Evolutionary conservation across 2,113 vertebrate species (phyloP), one percentile per base, ranked within the genome.

Genomic region (Myotis yumanensis): DNA sequence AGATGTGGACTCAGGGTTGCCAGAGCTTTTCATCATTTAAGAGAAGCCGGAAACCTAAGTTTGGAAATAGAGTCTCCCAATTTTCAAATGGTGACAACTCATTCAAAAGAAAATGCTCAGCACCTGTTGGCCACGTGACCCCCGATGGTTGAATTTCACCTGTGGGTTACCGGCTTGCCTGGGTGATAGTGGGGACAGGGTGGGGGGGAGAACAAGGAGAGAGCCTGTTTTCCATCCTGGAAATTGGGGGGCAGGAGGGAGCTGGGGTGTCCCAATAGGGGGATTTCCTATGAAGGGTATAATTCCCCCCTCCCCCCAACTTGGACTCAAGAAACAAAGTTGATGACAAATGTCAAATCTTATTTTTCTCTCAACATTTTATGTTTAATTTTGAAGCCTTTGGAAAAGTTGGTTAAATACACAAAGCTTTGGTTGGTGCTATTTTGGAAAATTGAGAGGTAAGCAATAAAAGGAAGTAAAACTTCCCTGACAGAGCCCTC

Each of bases 31-130:
- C 73, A 22, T 75, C 90, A 18, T 15, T 69, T 52, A 66, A 57
- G 46, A 95, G 82, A 92, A 79, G 46, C 35, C 43, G 54, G 84
- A 76, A 71, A n/a, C 43, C 46, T 46, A 37, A 37, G 57, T 57
- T 66, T 48, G 11, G 6, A 46, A 11, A 32, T 75, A 88, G 75
- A 72, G 32, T 22, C 43, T 91, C 48, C 76, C 22, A 22, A 14
- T 64, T 89, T 71, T 57, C n/a, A 86, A 89, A 48, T 28, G 66
- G 59, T 59, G 35, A 64, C 35, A 77, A 17, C 37, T 87, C 23
- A 52, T 57, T 86, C 17, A 25, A 75, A 93, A 62, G 75, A 93
- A 90, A 69, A 52, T 18, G 30, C n/a, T 48, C 73, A 93, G 68
- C 25, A 35, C 25, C 76, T 51, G 11, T 66, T 71, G 68, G 68